phyloP scores from a whole-genome alignment of 2,113 vertebrate genomes.

The Hirundichthys speculiger region DNA sequence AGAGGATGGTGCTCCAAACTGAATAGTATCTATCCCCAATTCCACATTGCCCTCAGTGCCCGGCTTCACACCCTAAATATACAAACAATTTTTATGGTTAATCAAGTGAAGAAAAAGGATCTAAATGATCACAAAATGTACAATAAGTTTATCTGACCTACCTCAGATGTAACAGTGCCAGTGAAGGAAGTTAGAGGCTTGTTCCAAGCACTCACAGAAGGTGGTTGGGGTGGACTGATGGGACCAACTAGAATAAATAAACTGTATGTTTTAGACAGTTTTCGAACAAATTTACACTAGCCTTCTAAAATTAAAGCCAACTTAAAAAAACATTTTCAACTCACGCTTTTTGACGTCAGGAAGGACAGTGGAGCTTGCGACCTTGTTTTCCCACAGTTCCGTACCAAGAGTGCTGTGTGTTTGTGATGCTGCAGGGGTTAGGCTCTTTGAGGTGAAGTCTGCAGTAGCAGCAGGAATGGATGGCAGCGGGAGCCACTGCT shows the following conservation, averaged over 20 bases:
- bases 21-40: conserved; percentile 92
- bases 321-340: conserved; percentile 52
- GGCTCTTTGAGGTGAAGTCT: conserved; percentile 83
- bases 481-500: conserved; percentile 63
- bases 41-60: conserved; percentile 86
- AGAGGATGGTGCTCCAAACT: conserved; percentile 95
- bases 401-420: conserved; percentile 85
- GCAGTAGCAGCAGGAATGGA: conserved; percentile 67
- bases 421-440: conserved; percentile 79
- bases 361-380: conserved; percentile 83
- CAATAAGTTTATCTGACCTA: conserved; percentile 35
- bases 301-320: background rate
- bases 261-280: conserved; percentile 11
- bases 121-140: too few relatives aligned
- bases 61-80: conserved; percentile 83
- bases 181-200: conserved; percentile 97
- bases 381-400: conserved; percentile 96
- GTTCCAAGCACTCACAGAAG: conserved; percentile 99
- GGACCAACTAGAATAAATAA: conserved; percentile 87
- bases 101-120: background rate
- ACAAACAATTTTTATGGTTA: background rate
- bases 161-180: conserved; percentile 87
- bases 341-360: conserved; percentile 95
- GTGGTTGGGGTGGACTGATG: conserved; percentile 95
- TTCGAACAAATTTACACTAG: background rate